Evolutionary conservation across 1,140 invertebrate genomes (phyloP), one percentile per base, ranked within the genome.

Genomic region (Varroa destructor): DNA sequence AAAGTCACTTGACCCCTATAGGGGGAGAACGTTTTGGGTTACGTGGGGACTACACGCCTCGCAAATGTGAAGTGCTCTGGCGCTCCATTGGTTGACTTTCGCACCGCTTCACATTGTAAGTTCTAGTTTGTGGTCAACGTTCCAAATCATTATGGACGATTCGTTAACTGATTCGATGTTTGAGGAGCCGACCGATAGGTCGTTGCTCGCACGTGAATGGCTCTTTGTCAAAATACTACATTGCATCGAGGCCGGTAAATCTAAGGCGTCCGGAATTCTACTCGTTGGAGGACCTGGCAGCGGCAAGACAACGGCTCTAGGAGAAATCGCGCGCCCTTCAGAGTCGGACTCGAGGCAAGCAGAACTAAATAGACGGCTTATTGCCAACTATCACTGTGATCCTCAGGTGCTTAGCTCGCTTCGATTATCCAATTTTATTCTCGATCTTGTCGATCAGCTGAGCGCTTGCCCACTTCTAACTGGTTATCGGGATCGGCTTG

Each of bases 151-250:
- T 37, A 67, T 67, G 61, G 61, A 67, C 36, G 61, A 40, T 14
- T 43, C 40, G 12, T 40, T 46, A 40, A 67, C 12, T 2, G 61
- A 67, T 46, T 67, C 46, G 61, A 43, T 46, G 10, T 67, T 43
- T 37, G 61, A 67, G 61, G 61, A 67, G 37, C 40, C 61, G 61
- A 40, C 61, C 12, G 46, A 67, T 8, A 67, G 61, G 46, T 67
- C 61, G 70, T 88, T 88, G 78, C 87, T 86, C 78, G 89, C 88
- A 77, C 85, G 93, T 14, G 92, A 96, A 80, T 97, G 93, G 93
- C 90, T 89, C 1, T 93, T 96, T 76, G 88, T 89, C 77, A 96
- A 96, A 80, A 84, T 97, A n/a, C 86, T 87, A 1, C 88, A 94
- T 75, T 93, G 89, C 74, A 77, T 97, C 74, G 91, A 95, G 75